Percentiles rank a stretch among this genome's conserved stretches.
These are phyloP conservation scores for Remorina albescens DNA, from an alignment of 2,797 vertebrate species.

Conservation along the genomic window DNA sequence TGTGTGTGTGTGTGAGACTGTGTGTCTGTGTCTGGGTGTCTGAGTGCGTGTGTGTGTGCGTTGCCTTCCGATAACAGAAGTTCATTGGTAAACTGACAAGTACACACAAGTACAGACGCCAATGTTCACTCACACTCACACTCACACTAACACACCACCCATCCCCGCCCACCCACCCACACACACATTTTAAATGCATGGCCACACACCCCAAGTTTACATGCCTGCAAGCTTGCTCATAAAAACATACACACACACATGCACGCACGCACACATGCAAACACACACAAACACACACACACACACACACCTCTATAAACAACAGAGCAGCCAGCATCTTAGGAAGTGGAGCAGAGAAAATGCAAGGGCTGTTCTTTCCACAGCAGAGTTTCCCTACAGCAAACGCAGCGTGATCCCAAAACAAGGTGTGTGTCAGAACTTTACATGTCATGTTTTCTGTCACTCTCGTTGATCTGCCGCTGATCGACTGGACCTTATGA, in stretches of 20 bases:
- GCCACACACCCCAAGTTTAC: conserved; percentile 6
- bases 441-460: too few relatives aligned
- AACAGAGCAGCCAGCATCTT: conserved; percentile 33
- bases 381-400: conserved; percentile 38
- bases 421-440: background rate
- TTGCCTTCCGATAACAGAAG: too few relatives aligned
- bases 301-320: conserved; percentile 14
- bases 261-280: background rate
- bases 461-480: too few relatives aligned
- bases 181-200: conserved; percentile 2
- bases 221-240: background rate
- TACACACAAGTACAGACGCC: background rate
- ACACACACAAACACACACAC: conserved; percentile 12
- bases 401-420: conserved; percentile 1
- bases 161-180: too few relatives aligned
- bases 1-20: too few relatives aligned
- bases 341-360: conserved; percentile 58
- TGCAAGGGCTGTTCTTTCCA: conserved; percentile 33
- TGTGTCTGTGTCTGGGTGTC: too few relatives aligned
- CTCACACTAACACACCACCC: too few relatives aligned
- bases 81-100: background rate
- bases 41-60: too few relatives aligned
- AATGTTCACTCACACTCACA: background rate
- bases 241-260: conserved; percentile 6
- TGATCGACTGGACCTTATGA: too few relatives aligned